phyloP scores from a whole-genome alignment of 2,797 vertebrate species.

The Pipistrellus pipistrellus region DNA sequence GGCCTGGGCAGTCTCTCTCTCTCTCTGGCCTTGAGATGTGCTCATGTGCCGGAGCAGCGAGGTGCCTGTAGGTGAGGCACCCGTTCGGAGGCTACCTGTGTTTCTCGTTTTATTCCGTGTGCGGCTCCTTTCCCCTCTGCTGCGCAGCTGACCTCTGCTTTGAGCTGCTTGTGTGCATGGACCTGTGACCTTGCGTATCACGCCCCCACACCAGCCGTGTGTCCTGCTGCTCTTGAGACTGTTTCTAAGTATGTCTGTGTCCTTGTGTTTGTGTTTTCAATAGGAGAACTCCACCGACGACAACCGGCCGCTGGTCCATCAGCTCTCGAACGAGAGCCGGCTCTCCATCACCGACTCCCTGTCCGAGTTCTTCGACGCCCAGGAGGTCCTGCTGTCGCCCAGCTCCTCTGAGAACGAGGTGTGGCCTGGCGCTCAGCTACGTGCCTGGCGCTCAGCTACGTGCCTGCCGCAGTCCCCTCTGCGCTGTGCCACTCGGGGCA shows the following conservation, averaged over 20 bases:
- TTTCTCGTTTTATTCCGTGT: not conserved
- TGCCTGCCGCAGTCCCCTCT: not conserved
- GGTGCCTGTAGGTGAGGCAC: not conserved
- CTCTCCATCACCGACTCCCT: constrained; percentile 96
- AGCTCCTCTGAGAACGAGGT: constrained; percentile 99
- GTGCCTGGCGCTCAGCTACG: not conserved
- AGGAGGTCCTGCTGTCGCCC: constrained; percentile 96
- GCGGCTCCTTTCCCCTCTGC: constrained; percentile 46
- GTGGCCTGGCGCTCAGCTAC: constrained; percentile 67
- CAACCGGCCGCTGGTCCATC: constrained; percentile 94
- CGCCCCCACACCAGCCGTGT: not conserved
- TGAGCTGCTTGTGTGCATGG: constrained; percentile 49
- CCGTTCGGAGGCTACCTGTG: accelerated
- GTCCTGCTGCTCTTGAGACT: constrained; percentile 36
- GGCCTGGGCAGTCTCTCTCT: not conserved
- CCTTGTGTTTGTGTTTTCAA: constrained; percentile 82
- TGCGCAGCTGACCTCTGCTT: constrained; percentile 65
- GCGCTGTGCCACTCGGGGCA: no score
- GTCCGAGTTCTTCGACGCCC: constrained; percentile 98
- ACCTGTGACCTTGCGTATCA: not conserved
- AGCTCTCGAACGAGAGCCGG: constrained; percentile 96
- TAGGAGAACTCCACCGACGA: constrained; percentile 92
- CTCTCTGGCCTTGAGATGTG: constrained; percentile 37
- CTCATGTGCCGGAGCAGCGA: not conserved
- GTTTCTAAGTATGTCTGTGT: constrained; percentile 63